A percentile compares a stretch with the other conserved stretches of the same genome.
These are phyloP conservation scores for Macrosiphum euphorbiae DNA, from an alignment of 2,888 invertebrate species.

Conservation along the genomic window DNA sequence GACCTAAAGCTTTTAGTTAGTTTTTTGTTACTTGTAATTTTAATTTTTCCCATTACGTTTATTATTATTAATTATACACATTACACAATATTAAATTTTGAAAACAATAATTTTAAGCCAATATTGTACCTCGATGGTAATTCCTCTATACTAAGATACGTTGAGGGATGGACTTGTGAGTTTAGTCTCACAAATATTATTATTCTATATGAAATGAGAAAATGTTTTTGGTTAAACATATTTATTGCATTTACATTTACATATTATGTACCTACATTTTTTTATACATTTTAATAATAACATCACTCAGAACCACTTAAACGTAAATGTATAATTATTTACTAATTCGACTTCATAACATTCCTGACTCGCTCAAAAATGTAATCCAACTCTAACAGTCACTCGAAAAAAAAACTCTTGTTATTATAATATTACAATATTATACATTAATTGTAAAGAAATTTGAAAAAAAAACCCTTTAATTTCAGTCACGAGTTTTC, in stretches of 20 bases:
- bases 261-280: background rate
- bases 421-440: background rate
- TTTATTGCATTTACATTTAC: background rate
- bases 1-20: no score
- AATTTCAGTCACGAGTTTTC: background rate
- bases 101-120: background rate
- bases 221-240: background rate
- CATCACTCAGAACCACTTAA: background rate
- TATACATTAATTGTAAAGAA: background rate
- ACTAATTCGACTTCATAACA: background rate
- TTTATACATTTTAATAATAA: background rate
- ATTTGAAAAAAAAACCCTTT: background rate
- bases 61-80: no score
- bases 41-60: no score
- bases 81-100: background rate
- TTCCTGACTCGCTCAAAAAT: background rate
- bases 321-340: background rate
- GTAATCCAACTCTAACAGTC: background rate
- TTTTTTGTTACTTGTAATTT: no score
- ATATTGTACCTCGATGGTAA: background rate
- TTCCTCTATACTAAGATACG: background rate
- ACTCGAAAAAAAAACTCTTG: background rate
- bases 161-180: background rate
- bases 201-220: background rate
- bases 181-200: background rate